Base-by-base conservation (phyloP, 2,113 vertebrate genomes). In the Lagopus muta region DNA sequence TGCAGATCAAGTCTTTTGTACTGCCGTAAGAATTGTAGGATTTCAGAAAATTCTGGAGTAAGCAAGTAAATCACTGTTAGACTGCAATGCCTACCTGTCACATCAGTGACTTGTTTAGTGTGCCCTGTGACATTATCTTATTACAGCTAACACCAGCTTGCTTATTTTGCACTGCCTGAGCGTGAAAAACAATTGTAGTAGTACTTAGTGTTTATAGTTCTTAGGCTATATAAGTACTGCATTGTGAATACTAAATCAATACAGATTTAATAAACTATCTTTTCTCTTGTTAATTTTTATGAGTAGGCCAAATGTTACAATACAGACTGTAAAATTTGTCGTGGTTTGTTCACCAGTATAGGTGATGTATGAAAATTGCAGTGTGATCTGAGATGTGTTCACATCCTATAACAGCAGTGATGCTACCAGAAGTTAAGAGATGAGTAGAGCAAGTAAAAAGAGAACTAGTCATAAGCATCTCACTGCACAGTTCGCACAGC, bases 111-210 rank as follows among this genome's bases (percentile, higher is more conserved):
- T 67, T 16, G 16, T 77, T 84, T 74, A 52, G 40, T 74, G 34
- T 64, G 86, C 67, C 76, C 79, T 60, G 65, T 92, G 87, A 69
- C 84, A 76, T 94, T 94, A 54, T 87, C 48, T 85, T 87, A 69
- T 32, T 82, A 89, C 82, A 94, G 25, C 66, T 95, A 82, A 58
- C 45, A 70, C 30, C 71, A 89, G 42, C 65, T 83, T 90, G 91
- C 25, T 7, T 74, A 25, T 58, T 80, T 91, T 71, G 36, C 38
- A 60, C 15, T 69, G 34, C 43, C 38, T 69, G 61, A 90, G 58
- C 24, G 15, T 75, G 70, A 70, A 61, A 88, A 76, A 36, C 25
- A 57, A 40, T 65, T 93, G 43, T 34, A 60, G 43, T 34, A 60
- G 69, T 75, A 67, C 69, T 94, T 86, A 48, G 34, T 40, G 52